Base-by-base conservation (phyloP, 2,113 vertebrate species). In the Mobula hypostoma region DNA sequence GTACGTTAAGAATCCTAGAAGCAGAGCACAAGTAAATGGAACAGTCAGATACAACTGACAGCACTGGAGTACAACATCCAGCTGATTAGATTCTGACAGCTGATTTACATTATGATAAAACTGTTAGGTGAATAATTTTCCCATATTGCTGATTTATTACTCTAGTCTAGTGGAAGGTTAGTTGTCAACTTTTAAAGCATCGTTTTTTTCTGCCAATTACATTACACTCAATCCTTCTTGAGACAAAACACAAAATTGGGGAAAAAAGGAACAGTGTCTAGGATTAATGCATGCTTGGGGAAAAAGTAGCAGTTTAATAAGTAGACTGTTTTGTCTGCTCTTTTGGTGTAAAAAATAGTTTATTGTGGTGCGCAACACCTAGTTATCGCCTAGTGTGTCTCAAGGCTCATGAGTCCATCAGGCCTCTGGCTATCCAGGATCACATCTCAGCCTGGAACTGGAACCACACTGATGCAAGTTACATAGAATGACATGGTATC, bases 51-150 rank as follows among this genome's bases (percentile, higher is more conserved):
- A 68, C 19, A 90, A 63, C 85, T 90, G 85, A 90, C 61, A 90
- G 85, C 61, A 66, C 29, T 90, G 85, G 85, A 32, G 66, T 66
- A 63, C 14, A 17, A 66, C 58, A 88, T 88, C 29, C n/a, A 29
- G 66, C 66, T 90, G 29, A 90, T 90, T 90, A 90, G 61, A 90
- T 32, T 90, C 85, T 90, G 85, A 90, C 85, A 90, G 85, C 32
- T 12, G 32, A 90, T 66, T 90, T 90, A 90, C 6, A 90, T 66
- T 68, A 90, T 32, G 85, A 66, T 90, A 90, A 90, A 90, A 90
- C 61, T 90, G 85, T 90, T 90, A 15, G 61, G 61, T 66, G 85
- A 68, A 66, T 66, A 66, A 61, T 27, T 58, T 85, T 85, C 56
- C 82, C 24, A 56, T 56, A 85, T 32, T 90, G 85, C 85, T 66